phyloP scores from a whole-genome alignment of 2,797 vertebrate species.

The Heliangelus exortis region DNA sequence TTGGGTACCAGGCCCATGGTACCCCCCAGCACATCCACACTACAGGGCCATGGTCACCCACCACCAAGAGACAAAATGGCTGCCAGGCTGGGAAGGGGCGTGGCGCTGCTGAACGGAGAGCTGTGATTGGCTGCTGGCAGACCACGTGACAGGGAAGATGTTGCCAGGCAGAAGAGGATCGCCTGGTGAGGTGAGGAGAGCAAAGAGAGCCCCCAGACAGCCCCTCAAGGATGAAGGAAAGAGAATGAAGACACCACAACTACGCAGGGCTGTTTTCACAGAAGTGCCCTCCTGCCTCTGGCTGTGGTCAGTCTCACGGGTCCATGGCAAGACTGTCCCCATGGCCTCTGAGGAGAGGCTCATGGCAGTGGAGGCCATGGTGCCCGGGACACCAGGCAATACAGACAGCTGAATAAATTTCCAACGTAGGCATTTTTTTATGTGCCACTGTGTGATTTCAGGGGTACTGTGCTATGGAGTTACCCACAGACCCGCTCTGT shows the following conservation, averaged over 20 bases:
- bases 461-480: background rate
- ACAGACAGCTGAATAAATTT: background rate
- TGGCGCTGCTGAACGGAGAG: fast-evolving
- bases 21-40: too few relatives aligned
- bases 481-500: background rate
- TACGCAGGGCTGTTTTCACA: fast-evolving
- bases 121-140: fast-evolving
- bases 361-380: background rate
- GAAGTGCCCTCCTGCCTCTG: background rate
- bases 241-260: fast-evolving
- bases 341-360: background rate
- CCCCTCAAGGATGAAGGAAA: background rate
- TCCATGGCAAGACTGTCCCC: background rate
- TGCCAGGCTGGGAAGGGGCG: fast-evolving
- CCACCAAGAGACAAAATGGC: background rate
- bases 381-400: too few relatives aligned
- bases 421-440: background rate
- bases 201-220: fast-evolving
- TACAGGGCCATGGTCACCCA: too few relatives aligned
- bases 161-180: background rate
- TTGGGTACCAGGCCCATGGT: background rate
- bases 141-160: fast-evolving
- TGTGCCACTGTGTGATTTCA: background rate
- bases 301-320: background rate
- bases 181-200: fast-evolving